A percentile compares a stretch with the other conserved stretches of the same genome.
phyloP scores from a whole-genome alignment of 2,113 vertebrate genomes.

The Neogobius melanostomus region DNA sequence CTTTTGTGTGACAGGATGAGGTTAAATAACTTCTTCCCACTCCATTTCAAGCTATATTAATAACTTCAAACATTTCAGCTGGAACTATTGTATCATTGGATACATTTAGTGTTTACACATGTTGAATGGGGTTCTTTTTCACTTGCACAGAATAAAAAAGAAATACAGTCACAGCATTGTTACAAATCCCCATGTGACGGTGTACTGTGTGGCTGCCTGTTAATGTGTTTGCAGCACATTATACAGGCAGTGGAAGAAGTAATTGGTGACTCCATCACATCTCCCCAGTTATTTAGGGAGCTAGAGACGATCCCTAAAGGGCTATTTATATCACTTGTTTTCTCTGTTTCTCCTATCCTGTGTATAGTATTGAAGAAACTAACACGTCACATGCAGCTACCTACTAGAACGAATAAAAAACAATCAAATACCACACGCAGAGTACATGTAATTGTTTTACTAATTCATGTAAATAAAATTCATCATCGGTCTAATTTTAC shows the following conservation, averaged over 20 bases:
- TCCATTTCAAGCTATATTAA: no score
- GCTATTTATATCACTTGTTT: conserved; percentile 64
- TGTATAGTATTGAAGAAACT: neutral
- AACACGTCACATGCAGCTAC: neutral
- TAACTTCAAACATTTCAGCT: no score
- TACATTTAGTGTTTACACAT: no score
- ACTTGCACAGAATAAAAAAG: no score
- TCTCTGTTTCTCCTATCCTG: conserved; percentile 20
- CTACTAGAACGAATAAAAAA: no score
- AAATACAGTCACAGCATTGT: neutral
- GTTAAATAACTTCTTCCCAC: conserved; percentile 20
- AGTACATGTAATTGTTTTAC: no score
- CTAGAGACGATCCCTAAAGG: conserved; percentile 57
- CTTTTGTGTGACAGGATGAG: conserved; percentile 30
- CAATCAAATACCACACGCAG: no score
- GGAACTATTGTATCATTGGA: no score
- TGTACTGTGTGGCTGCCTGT: conserved; percentile 47
- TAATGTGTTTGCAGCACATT: conserved; percentile 19
- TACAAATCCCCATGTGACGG: neutral
- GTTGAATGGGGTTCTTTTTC: no score
- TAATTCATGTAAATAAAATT: no score
- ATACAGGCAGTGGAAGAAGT: conserved; percentile 46
- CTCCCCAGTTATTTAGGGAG: conserved; percentile 73
- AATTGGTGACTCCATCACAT: conserved; percentile 73
- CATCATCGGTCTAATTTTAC: conserved; percentile 16